Conservation (phyloP, 2,888 invertebrate genomes). For the Apotomis turbidana region DNA sequence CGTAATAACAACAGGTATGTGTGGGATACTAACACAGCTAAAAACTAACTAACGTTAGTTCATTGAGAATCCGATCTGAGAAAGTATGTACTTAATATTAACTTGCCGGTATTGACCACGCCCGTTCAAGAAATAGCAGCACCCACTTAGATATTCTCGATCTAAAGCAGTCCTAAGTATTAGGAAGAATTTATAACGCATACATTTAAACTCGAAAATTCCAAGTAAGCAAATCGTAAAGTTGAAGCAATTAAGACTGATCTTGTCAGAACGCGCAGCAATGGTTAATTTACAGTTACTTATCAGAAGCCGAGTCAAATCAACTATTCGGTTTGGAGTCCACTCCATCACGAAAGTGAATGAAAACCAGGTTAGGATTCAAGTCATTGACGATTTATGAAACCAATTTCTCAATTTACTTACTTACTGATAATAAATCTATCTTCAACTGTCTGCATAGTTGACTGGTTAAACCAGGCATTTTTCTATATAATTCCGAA, state of each 20-base stretch:
- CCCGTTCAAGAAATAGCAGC: not conserved
- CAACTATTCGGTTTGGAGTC: constrained; percentile 24
- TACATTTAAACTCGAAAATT: not conserved
- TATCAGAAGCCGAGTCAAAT: constrained; percentile 14
- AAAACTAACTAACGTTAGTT: too few species aligned
- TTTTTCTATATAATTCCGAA: not conserved
- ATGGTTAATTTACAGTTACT: constrained; percentile 25
- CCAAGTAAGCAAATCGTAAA: not conserved
- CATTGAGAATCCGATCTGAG: too few species aligned
- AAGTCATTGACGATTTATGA: not conserved
- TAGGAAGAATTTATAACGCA: not conserved
- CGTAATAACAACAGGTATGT: too few species aligned
- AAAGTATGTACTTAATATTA: not conserved
- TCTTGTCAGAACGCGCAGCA: not conserved
- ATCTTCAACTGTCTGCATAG: not conserved
- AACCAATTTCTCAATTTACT: not conserved
- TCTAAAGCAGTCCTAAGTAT: not conserved
- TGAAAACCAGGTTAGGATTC: constrained; percentile 7
- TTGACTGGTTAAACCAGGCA: too few species aligned
- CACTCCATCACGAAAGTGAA: constrained; percentile 17
- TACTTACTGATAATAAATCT: not conserved
- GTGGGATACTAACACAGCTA: too few species aligned
- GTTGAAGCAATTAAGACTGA: not conserved
- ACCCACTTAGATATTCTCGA: not conserved
- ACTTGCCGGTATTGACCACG: not conserved